Conservation (phyloP, 2,888 invertebrate species). For the Brenthis daphne region DNA sequence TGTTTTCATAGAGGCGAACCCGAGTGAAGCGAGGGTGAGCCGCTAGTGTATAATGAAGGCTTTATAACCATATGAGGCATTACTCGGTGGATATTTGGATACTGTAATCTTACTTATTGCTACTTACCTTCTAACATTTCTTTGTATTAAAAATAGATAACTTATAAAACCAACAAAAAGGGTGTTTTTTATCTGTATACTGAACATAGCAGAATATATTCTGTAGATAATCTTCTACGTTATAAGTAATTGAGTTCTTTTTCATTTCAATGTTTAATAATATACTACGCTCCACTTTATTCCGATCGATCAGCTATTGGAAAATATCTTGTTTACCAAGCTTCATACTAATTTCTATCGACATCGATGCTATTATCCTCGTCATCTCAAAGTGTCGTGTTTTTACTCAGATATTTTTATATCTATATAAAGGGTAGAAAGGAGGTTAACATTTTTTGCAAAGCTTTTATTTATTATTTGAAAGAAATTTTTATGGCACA, state of each 20-base stretch:
- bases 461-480: background rate
- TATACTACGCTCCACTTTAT: constrained; percentile 64
- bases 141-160: no score
- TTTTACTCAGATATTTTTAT: constrained; percentile 31
- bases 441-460: constrained; percentile 1
- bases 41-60: no score
- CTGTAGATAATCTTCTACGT: background rate
- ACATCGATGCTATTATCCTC: constrained; percentile 56
- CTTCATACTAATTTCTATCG: constrained; percentile 70
- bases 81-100: no score
- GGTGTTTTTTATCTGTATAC: no score
- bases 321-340: constrained; percentile 55
- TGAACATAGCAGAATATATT: background rate
- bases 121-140: no score
- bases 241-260: constrained; percentile 62
- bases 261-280: constrained; percentile 62
- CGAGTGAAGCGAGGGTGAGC: no score
- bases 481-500: background rate
- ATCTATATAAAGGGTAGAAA: constrained; percentile 17
- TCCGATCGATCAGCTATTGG: constrained; percentile 63
- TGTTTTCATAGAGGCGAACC: no score
- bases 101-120: no score
- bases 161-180: no score
- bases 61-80: no score
- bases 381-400: constrained; percentile 45